These are phyloP conservation scores for Habroteleia sp. DNA, from an alignment of 2,888 invertebrate genomes.

Conservation along the genomic window DNA sequence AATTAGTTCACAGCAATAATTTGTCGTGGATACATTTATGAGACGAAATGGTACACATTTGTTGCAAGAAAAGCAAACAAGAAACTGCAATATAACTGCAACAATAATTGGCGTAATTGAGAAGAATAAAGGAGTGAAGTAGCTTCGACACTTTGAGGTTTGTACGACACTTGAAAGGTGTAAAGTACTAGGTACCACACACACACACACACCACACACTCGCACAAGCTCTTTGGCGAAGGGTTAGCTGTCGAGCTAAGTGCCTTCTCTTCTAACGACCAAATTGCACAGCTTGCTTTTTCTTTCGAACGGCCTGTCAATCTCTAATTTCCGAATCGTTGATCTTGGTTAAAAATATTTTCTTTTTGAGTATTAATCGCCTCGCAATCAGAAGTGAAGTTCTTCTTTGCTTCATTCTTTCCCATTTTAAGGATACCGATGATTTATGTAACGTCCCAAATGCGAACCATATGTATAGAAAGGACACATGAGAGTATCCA, in stretches of 20 bases:
- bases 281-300: constrained; percentile 36
- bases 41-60: no score
- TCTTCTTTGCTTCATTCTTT: constrained; percentile 4
- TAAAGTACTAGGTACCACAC: constrained; percentile 44
- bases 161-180: constrained; percentile 55
- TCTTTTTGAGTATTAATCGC: constrained; percentile 14
- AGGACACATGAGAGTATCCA: constrained; percentile 6
- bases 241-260: constrained; percentile 27
- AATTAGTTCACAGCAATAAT: no score
- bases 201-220: no score
- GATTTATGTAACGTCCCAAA: constrained; percentile 27
- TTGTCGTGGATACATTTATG: no score
- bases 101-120: constrained; percentile 41
- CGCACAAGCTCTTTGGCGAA: constrained; percentile 33
- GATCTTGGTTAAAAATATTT: no score
- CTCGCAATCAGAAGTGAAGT: neutral
- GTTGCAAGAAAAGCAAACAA: no score
- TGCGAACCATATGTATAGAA: constrained; percentile 31
- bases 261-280: constrained; percentile 30
- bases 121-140: constrained; percentile 37
- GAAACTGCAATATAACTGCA: no score
- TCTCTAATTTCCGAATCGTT: constrained; percentile 12
- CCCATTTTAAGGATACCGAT: constrained; percentile 7
- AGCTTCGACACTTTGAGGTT: constrained; percentile 49
- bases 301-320: neutral